Evolutionary conservation across 2,797 vertebrate species (phyloP), one percentile per base, ranked within the genome.

Genomic region (Podarcis lilfordi): DNA sequence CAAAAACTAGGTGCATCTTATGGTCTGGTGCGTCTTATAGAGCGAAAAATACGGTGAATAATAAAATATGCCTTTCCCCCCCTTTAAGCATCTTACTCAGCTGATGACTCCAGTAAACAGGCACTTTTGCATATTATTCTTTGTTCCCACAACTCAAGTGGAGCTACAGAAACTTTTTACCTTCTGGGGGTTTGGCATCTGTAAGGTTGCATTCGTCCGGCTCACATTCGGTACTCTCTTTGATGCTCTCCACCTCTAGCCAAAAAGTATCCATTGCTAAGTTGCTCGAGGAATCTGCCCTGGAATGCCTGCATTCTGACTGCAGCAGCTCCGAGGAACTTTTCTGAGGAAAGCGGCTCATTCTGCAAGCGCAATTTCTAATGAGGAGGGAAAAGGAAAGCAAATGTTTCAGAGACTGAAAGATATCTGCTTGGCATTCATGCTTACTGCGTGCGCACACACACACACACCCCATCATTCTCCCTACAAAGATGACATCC

Each of bases 231-330:
- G 95, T 82, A 80, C 97, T 97, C 96, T 97, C 97, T 77, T 96
- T 97, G 84, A 98, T 98, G 96, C 94, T 97, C 95, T 98, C 97
- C 90, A 98, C 98, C 96, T 99, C 98, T 89, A 96, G 97, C 98
- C 98, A 98, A 93, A 98, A 98, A 40, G 97, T 98, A 91, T 98
- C 98, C 96, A 98, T 95, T 86, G 98, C 98, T 91, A 98, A 96
- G 90, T 96, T 97, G 94, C 98, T 97, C 0, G 95, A 96, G 61
- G 94, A 96, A 93, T 97, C 96, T 91, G 95, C 94, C 94, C 94
- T 95, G 66, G 97, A 96, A 89, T 90, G 92, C 1, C 25, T 9
- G 88, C 93, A 86, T 71, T 97, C 95, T 82, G 97, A 95, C 68
- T 96, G 96, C 21, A 88, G 94, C 91, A 96, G 97, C 93, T 95